A percentile compares a stretch with the other conserved stretches of the same genome.
Evolutionary conservation across 2,113 vertebrate species (phyloP).

Genomic region (Probosciger aterrimus): DNA sequence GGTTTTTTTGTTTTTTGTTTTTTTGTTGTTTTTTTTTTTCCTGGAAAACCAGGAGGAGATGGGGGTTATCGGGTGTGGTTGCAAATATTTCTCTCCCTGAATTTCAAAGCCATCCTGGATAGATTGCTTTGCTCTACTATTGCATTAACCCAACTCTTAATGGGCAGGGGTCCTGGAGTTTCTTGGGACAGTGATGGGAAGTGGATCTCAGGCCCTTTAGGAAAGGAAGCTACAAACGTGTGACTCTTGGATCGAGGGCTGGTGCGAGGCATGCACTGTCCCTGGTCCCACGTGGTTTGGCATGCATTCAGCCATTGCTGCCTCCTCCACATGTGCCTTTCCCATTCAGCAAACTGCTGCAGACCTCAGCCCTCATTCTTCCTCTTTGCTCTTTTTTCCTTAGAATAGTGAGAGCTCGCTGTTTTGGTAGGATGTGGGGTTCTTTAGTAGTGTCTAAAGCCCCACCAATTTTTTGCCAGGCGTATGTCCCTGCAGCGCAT

Average conservation of each 20-base stretch:
- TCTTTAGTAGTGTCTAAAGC: not conserved
- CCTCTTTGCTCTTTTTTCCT: not conserved
- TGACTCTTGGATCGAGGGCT: not conserved
- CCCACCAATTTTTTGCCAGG: not conserved
- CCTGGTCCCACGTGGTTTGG: not conserved
- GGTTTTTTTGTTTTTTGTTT: no score
- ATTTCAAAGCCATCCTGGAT: not conserved
- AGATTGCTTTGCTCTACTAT: not conserved
- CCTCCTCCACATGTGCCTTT: not conserved
- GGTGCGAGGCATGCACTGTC: not conserved
- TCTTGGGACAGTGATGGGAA: not conserved
- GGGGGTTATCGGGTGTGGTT: not conserved
- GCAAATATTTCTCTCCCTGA: not conserved
- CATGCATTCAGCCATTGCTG: not conserved
- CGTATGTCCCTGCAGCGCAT: fast-evolving
- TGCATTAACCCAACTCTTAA: not conserved
- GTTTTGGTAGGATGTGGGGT: not conserved
- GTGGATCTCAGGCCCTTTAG: not conserved
- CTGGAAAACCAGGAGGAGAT: not conserved
- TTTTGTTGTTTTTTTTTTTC: not conserved
- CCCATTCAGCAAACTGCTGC: not conserved
- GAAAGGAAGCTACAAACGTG: not conserved
- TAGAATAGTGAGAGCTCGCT: not conserved
- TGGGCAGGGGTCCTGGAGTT: not conserved
- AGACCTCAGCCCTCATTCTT: not conserved